Conservation (phyloP, 2,888 invertebrate species). For the Cheilosia pagana region DNA sequence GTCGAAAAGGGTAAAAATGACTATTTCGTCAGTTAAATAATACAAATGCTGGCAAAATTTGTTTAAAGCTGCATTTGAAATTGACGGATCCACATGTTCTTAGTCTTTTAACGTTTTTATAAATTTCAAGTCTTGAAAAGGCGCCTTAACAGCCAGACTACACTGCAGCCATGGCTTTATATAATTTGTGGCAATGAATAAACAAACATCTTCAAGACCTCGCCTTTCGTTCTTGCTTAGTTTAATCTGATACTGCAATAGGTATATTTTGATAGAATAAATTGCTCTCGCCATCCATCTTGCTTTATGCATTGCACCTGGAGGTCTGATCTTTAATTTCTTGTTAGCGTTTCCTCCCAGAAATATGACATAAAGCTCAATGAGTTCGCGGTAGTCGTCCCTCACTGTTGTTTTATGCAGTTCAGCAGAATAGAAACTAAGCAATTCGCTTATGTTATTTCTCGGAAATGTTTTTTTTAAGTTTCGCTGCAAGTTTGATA, state of each 20-base stretch:
- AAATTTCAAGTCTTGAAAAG: constrained; percentile 61
- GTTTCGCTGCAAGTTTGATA: too few relatives aligned
- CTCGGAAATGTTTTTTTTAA: too few relatives aligned
- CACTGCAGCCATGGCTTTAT: constrained; percentile 77
- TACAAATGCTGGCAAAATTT: constrained; percentile 73
- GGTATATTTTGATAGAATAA: constrained; percentile 76
- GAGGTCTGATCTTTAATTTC: constrained; percentile 62
- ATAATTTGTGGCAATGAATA: constrained; percentile 76
- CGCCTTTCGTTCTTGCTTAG: constrained; percentile 61
- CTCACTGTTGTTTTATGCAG: too few relatives aligned
- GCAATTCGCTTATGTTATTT: too few relatives aligned
- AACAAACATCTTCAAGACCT: constrained; percentile 60
- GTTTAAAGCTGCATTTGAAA: constrained; percentile 69
- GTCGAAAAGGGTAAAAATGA: constrained; percentile 47
- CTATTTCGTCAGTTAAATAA: constrained; percentile 75
- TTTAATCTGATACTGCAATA: constrained; percentile 50
- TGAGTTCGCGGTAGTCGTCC: too few relatives aligned
- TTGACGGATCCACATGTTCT: constrained; percentile 66
- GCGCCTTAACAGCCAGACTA: constrained; percentile 60
- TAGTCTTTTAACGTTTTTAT: constrained; percentile 62
- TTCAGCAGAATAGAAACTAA: too few relatives aligned
- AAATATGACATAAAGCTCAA: constrained; percentile 12
- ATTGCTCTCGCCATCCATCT: constrained; percentile 78
- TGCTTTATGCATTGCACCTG: constrained; percentile 77
- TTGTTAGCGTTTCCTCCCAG: constrained; percentile 46